Base-by-base conservation (phyloP, 2,888 invertebrate species). In the Seira musarum region DNA sequence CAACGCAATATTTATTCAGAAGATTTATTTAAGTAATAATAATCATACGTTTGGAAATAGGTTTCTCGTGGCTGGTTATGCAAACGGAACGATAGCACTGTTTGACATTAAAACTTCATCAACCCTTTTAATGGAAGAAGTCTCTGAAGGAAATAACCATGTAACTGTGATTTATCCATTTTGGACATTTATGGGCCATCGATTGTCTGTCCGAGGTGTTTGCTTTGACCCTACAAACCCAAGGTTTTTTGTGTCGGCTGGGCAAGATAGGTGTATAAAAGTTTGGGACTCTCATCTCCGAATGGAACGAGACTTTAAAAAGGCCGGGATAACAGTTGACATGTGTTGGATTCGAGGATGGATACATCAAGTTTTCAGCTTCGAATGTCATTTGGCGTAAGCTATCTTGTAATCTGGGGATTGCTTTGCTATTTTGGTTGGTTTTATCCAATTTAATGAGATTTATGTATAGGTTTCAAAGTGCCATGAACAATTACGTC, bases 301-400 rank as follows among this genome's bases (percentile, higher is more conserved):
- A 57, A 67, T 65, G 63, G 85, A 85, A 72, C 64, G 83, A 8
- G 85, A 86, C 22, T 68, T n/a, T 30, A 84, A 83, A 61, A 82
- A 82, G 69, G 76, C 82, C 0, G 86, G 86, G 8, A 73, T 81
- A 30, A 74, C 82, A 17, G 17, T 84, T 10, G 85, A 85, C 61
- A 81, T 81, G 57, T 84, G 85, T 64, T 86, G 86, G 86, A 76
- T 86, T 21, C 76, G 83, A 24, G 85, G 85, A 17, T 86, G 85
- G 85, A 81, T 85, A 49, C 84, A 85, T 68, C 60, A 83, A 22
- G 83, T 73, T 21, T 63, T 83, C 3, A 53, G 76, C 2, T 72
- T 81, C 10, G 83, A 85, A 64, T 49, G 77, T 1, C 66, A 69
- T 30, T 68, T 82, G 19, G 64, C 82, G 79, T 85, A 73, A 74